Conservation (phyloP, 2,888 invertebrate species). For the Lamellibrachia satsuma region DNA sequence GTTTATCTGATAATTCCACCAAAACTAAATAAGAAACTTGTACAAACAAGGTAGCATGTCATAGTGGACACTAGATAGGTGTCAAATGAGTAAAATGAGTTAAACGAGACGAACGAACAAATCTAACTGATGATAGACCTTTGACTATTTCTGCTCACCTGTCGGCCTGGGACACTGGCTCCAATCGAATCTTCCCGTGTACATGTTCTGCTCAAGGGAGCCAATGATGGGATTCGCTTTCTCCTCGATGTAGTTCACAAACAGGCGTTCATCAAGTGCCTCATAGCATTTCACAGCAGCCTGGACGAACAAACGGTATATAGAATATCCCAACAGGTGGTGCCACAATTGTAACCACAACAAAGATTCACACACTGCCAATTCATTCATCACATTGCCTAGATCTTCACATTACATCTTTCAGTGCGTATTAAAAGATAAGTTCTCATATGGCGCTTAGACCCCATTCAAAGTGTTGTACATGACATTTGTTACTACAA, state of each 20-base stretch:
- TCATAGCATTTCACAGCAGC: constrained; percentile 57
- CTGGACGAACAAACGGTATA: constrained; percentile 44
- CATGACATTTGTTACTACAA: too few species aligned
- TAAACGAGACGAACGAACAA: too few species aligned
- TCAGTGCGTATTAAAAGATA: background rate
- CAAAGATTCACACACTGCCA: too few species aligned
- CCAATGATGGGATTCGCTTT: constrained; percentile 94
- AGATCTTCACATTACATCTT: background rate
- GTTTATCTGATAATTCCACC: too few species aligned
- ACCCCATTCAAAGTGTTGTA: too few species aligned
- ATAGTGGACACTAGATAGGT: too few species aligned
- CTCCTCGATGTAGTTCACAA: constrained; percentile 74
- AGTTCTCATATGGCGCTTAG: background rate
- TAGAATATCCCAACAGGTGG: too few species aligned
- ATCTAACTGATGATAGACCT: too few species aligned
- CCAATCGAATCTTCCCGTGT: constrained; percentile 88
- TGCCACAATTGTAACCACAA: too few species aligned
- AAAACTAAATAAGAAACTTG: too few species aligned
- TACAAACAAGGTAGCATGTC: too few species aligned
- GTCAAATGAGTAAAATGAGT: too few species aligned
- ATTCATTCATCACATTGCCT: background rate
- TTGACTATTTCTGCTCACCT: constrained; percentile 42
- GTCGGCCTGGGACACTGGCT: constrained; percentile 76
- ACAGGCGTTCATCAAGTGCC: constrained; percentile 61
- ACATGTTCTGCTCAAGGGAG: constrained; percentile 96